Percentiles rank a stretch among this genome's conserved stretches.
These are phyloP conservation scores for Falco naumanni DNA, from an alignment of 2,797 vertebrate species.

Conservation along the genomic window DNA sequence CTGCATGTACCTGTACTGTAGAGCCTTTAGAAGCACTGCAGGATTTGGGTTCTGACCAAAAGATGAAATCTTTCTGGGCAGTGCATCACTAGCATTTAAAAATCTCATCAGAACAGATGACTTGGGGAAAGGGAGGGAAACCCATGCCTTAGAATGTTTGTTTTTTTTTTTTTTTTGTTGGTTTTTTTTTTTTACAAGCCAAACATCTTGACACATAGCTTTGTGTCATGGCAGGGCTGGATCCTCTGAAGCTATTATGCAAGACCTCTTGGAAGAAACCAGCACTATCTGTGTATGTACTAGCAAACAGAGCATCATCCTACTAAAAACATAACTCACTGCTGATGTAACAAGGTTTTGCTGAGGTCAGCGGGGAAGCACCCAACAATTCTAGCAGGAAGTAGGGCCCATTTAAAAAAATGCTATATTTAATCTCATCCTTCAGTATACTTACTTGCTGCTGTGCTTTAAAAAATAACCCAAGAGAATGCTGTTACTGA, in stretches of 20 bases:
- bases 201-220: background rate
- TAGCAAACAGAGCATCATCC: background rate
- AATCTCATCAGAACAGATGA: background rate
- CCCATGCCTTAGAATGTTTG: background rate
- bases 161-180: no score
- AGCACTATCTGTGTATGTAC: background rate
- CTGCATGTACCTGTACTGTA: background rate
- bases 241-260: background rate
- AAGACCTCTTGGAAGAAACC: background rate
- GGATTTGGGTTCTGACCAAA: background rate
- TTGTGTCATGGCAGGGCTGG: background rate
- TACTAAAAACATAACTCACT: background rate
- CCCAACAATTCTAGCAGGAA: background rate
- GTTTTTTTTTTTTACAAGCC: background rate
- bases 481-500: background rate
- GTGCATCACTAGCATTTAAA: background rate
- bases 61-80: background rate
- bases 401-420: background rate
- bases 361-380: background rate
- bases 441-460: background rate
- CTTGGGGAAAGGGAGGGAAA: background rate
- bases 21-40: background rate
- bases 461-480: slow-evolving; percentile 3
- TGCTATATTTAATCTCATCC: background rate
- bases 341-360: background rate